Evolutionary conservation across 2,888 invertebrate species (phyloP).

Genomic region (Agrilus biguttatus): DNA sequence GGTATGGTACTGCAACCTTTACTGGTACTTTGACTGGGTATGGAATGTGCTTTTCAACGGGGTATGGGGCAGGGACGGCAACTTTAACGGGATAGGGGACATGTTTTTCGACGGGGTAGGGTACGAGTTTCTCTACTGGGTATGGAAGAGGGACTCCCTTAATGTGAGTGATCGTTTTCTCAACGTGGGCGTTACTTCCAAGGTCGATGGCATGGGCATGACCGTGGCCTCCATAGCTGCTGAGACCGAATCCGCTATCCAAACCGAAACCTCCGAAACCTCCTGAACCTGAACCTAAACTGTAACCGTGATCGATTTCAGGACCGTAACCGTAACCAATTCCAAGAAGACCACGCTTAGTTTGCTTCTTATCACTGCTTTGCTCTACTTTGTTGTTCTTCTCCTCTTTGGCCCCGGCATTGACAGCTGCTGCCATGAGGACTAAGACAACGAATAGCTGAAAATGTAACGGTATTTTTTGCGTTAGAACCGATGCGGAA

Average conservation of each 20-base stretch:
- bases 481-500: slow-evolving; percentile 16
- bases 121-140: slow-evolving; percentile 48
- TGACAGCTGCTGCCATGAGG: slow-evolving; percentile 50
- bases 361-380: slow-evolving; percentile 53
- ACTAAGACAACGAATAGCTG: slow-evolving; percentile 51
- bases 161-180: slow-evolving; percentile 49
- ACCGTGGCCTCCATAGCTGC: slow-evolving; percentile 15
- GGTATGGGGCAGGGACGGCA: slow-evolving; percentile 48
- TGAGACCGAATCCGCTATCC: slow-evolving; percentile 31
- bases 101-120: slow-evolving; percentile 51
- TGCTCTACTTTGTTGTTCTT: slow-evolving; percentile 24
- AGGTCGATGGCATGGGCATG: slow-evolving; percentile 19
- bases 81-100: slow-evolving; percentile 49
- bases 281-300: slow-evolving; percentile 43
- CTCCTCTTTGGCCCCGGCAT: slow-evolving; percentile 54
- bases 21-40: slow-evolving; percentile 63
- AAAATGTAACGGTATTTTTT: slow-evolving; percentile 36
- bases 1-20: slow-evolving; percentile 64
- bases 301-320: slow-evolving; percentile 58
- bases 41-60: slow-evolving; percentile 59
- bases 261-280: slow-evolving; percentile 31
- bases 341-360: slow-evolving; percentile 66
- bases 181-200: slow-evolving; percentile 36
- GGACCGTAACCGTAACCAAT: slow-evolving; percentile 70
- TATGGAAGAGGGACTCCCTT: slow-evolving; percentile 51